Evolutionary conservation across 2,113 vertebrate genomes (phyloP), one percentile per base, ranked within the genome.

Genomic region (Myiozetetes cayanensis): DNA sequence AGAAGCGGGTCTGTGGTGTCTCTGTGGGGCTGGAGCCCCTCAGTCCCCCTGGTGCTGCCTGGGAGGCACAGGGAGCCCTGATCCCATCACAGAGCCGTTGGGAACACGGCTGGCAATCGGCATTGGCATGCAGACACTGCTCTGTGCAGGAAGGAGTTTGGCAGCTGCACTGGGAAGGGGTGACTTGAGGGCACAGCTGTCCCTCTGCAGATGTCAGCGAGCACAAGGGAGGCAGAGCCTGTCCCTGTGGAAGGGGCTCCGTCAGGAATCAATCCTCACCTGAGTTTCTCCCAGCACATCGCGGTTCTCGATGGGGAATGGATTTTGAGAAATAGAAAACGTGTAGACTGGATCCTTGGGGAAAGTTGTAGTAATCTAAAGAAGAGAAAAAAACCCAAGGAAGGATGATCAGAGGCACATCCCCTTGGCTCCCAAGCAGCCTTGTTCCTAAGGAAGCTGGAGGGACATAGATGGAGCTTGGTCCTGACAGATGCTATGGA

Each of bases 281-380:
- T 99, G 99, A 52, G 99, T 99, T 93, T 99, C 99, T 89, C 99
- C 99, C 79, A 99, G 96, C 46, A 99, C 98, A 1, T 99, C 99
- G 2, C 99, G 98, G 98, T 99, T 99, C 97, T 99, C 99, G 15
- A 99, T 99, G 94, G 99, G 98, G 97, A 99, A 99, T 44, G 98
- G 99, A 74, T 98, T 99, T 85, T 98, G 98, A 43, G 99, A 99
- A 90, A 98, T 98, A 94, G 98, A 98, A 97, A 99, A 99, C 61
- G 99, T 99, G 97, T 98, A 99, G 95, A 99, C 99, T 24, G 99
- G 99, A 97, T 99, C 99, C 97, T 99, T 99, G 72, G 99, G 99
- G 94, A 99, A 99, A 43, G 99, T 99, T 18, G 99, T 99, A n/a
- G 99, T 99, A 75, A 99, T 99, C 99, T 99, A 52, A 47, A 96